Evolutionary conservation across 2,797 vertebrate species (phyloP).

Genomic region (Ctenochaetus hawaiiensis): DNA sequence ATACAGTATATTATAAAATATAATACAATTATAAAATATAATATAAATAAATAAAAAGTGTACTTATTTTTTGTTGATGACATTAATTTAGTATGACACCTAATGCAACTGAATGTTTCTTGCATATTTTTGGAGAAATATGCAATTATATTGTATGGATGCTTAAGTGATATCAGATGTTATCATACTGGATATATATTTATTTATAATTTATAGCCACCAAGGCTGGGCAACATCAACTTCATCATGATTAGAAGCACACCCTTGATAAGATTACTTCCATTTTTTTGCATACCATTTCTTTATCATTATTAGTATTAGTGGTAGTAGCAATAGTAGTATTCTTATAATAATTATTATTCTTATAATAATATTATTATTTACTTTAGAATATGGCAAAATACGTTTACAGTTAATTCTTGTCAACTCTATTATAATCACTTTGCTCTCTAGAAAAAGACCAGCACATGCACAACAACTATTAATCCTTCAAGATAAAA

Average conservation of each 20-base stretch:
- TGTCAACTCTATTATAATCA: constrained; percentile 15
- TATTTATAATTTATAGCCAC: constrained; percentile 24
- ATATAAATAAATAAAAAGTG: not conserved
- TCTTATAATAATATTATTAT: too few relatives aligned
- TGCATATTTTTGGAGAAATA: not conserved
- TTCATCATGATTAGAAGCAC: not conserved
- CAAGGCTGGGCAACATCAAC: constrained; percentile 15
- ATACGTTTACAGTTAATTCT: not conserved
- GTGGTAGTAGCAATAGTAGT: too few relatives aligned
- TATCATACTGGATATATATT: constrained; percentile 29
- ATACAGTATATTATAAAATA: not conserved
- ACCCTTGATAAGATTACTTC: constrained; percentile 14
- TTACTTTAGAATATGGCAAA: not conserved
- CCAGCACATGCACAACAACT: not conserved
- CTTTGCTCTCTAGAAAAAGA: not conserved
- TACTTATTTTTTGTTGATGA: not conserved
- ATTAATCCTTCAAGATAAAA: constrained; percentile 14
- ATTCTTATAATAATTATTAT: too few relatives aligned
- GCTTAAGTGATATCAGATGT: not conserved
- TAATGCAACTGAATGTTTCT: not conserved
- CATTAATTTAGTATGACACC: not conserved
- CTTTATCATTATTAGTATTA: too few relatives aligned
- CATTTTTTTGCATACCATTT: too few relatives aligned
- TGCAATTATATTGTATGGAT: not conserved
- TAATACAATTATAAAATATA: too few relatives aligned